Evolutionary conservation across 92 coral and sea anemone species (phyloP).

Genomic region (Metridium senile): DNA sequence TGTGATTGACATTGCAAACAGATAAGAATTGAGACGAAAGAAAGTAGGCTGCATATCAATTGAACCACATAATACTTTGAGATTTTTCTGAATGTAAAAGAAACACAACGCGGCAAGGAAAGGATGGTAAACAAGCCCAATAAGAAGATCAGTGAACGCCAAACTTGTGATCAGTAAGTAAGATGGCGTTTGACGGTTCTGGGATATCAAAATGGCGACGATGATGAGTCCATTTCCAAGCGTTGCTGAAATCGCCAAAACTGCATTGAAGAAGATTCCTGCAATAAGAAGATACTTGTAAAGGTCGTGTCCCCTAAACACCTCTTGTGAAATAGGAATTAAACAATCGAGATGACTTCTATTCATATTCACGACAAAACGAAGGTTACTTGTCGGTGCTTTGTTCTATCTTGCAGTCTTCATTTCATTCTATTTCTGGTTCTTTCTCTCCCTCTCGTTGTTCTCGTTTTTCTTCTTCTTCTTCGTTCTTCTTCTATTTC

Average conservation of each 20-base stretch:
- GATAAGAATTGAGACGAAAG: background rate
- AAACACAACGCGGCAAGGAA: slow-evolving; percentile 6
- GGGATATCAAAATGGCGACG: slow-evolving; percentile 31
- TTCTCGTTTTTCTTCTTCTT: no score
- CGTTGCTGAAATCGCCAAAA: slow-evolving; percentile 4
- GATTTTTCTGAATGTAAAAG: slow-evolving; percentile 6
- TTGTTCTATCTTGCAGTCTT: no score
- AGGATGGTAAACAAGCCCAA: slow-evolving; percentile 43
- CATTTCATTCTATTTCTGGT: no score
- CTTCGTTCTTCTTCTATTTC: no score
- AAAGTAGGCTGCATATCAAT: background rate
- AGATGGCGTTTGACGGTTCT: slow-evolving; percentile 40
- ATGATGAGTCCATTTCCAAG: slow-evolving; percentile 31
- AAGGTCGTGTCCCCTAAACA: background rate
- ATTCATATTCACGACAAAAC: no score
- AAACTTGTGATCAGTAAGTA: slow-evolving; percentile 47
- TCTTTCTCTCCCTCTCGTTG: no score
- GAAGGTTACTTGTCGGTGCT: no score
- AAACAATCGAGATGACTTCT: no score
- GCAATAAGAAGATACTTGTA: background rate
- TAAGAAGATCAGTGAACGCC: slow-evolving; percentile 44
- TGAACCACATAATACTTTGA: slow-evolving; percentile 12
- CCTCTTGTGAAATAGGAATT: no score
- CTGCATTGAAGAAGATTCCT: background rate
- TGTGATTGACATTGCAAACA: background rate